Percentiles rank a stretch among this genome's conserved stretches.
Conservation (phyloP, 2,888 invertebrate genomes). For the Agrotis ipsilon region DNA sequence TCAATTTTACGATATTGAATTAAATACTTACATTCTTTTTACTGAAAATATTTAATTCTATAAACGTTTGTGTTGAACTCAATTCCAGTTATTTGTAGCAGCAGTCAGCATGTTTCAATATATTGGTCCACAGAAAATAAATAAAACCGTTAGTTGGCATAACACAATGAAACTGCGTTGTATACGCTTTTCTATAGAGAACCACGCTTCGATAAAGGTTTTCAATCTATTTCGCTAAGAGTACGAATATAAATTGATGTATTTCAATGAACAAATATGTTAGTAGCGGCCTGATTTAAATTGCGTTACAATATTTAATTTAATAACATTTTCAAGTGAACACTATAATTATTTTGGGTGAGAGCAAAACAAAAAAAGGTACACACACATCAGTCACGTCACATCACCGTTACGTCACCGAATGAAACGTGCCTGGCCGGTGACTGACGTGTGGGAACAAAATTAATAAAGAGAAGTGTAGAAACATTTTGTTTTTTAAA, state of each 20-base stretch:
- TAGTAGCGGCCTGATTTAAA: no score
- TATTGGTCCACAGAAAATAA: constrained; percentile 56
- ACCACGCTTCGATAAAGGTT: constrained; percentile 19
- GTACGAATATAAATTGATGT: not conserved
- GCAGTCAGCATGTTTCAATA: constrained; percentile 57
- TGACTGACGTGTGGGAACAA: no score
- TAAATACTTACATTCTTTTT: not conserved
- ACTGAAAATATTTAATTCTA: constrained; percentile 13
- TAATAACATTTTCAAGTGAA: no score
- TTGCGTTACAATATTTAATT: no score
- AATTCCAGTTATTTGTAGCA: constrained; percentile 48
- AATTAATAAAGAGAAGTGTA: no score
- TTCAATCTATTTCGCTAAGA: constrained; percentile 30
- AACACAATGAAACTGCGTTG: constrained; percentile 44
- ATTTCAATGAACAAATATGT: constrained; percentile 7
- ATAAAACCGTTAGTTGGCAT: constrained; percentile 46
- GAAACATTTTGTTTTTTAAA: no score
- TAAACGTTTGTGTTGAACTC: constrained; percentile 25
- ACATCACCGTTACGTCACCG: no score
- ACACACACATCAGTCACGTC: no score
- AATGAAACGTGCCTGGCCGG: no score
- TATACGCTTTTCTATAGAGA: not conserved
- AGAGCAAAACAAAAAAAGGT: no score
- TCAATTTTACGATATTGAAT: not conserved
- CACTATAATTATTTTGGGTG: not conserved